Conservation (phyloP, 2,797 vertebrate species). For the Bufotes viridis region DNA sequence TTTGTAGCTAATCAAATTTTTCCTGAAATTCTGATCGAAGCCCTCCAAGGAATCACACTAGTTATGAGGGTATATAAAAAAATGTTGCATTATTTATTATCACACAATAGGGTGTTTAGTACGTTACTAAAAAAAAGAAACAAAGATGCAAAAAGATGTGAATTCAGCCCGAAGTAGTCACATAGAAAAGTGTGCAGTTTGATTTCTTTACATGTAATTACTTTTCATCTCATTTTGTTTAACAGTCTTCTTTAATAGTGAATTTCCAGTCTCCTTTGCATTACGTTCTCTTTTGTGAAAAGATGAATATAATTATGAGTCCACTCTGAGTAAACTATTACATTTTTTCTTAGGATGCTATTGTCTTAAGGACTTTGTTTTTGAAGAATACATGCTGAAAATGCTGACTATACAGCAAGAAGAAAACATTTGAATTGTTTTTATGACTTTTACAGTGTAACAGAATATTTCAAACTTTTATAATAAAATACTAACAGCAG, state of each 20-base stretch:
- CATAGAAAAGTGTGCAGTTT: neutral
- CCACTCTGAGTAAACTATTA: no score
- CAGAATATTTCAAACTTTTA: neutral
- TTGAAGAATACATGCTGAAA: neutral
- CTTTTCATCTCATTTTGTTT: neutral
- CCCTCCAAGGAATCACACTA: no score
- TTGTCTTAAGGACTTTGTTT: neutral
- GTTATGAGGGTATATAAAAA: no score
- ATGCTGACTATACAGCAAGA: neutral
- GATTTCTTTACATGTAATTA: neutral
- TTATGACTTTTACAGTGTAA: neutral
- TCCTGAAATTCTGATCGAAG: no score
- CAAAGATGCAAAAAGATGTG: neutral
- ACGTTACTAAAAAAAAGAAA: neutral
- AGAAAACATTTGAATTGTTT: neutral
- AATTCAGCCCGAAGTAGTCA: neutral
- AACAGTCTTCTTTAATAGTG: neutral
- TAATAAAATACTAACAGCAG: neutral
- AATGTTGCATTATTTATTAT: no score
- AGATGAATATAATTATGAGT: slow-evolving; percentile 4
- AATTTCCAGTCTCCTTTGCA: neutral
- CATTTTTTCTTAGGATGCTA: neutral
- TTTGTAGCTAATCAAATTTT: no score
- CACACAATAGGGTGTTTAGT: no score
- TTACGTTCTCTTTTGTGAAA: neutral